Evolutionary conservation across 2,797 vertebrate genomes (phyloP).

Genomic region (Coccyzus lansbergi): DNA sequence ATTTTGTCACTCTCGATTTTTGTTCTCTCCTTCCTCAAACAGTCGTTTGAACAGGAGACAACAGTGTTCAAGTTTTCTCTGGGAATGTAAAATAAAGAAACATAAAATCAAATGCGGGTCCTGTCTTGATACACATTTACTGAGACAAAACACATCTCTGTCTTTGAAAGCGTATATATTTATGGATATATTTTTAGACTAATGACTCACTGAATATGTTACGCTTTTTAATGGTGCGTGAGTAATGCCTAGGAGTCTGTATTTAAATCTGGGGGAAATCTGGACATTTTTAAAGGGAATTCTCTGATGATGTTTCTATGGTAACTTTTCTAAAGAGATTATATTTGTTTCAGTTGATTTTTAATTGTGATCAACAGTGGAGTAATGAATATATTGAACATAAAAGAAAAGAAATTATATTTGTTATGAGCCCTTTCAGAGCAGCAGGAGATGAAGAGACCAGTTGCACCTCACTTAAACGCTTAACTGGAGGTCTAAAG

Average conservation of each 20-base stretch:
- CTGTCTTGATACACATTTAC: slow-evolving; percentile 22
- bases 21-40: slow-evolving; percentile 5
- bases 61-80: slow-evolving; percentile 11
- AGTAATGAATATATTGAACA: slow-evolving; percentile 5
- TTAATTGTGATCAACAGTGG: slow-evolving; percentile 52
- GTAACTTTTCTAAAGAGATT: slow-evolving; percentile 30
- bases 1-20: slow-evolving; percentile 21
- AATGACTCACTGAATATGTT: slow-evolving; percentile 54
- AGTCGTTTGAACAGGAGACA: background rate
- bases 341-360: slow-evolving; percentile 43
- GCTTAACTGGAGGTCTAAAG: background rate
- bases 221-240: slow-evolving; percentile 49
- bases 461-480: background rate
- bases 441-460: background rate
- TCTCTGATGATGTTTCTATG: slow-evolving; percentile 61
- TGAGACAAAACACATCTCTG: background rate
- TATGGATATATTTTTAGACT: slow-evolving; percentile 57
- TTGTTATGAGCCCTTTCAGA: background rate
- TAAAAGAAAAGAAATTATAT: background rate
- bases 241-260: slow-evolving; percentile 48
- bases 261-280: slow-evolving; percentile 57
- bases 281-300: slow-evolving; percentile 66
- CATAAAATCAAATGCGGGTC: slow-evolving; percentile 20
- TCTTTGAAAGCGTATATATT: slow-evolving; percentile 7
- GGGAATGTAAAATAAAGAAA: background rate